Evolutionary conservation across 2,113 vertebrate species (phyloP).

Genomic region (Pelecanoides urinatrix): DNA sequence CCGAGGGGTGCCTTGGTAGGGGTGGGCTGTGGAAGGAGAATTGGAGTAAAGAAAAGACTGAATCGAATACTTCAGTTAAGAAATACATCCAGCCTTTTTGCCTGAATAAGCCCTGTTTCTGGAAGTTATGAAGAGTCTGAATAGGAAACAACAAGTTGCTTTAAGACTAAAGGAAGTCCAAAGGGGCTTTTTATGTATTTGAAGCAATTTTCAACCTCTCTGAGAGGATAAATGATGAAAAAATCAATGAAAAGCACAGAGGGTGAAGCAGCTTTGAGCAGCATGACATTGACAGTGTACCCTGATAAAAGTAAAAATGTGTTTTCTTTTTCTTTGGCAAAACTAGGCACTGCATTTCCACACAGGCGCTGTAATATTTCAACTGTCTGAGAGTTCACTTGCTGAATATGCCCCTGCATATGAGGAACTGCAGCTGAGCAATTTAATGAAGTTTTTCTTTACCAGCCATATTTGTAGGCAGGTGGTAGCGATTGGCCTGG

Average conservation of each 20-base stretch:
- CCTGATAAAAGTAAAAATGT: neutral
- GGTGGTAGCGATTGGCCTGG: neutral
- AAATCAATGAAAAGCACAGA: neutral
- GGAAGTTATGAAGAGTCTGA: neutral
- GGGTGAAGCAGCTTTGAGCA: neutral
- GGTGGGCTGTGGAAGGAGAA: neutral
- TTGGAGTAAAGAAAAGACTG: neutral
- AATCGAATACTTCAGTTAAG: neutral
- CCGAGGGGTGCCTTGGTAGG: neutral
- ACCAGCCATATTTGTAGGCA: neutral
- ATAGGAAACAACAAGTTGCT: neutral
- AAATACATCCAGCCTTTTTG: neutral
- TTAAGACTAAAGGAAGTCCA: neutral
- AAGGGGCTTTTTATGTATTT: neutral
- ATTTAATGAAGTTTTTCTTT: neutral
- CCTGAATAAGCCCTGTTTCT: neutral
- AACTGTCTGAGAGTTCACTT: neutral
- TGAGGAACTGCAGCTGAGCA: neutral
- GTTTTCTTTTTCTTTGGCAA: neutral
- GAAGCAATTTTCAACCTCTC: neutral
- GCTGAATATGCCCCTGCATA: neutral
- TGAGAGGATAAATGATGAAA: neutral
- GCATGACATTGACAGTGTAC: neutral
- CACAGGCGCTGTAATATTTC: neutral
- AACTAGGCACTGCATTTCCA: neutral